Conservation (phyloP, 2,888 invertebrate species). For the Nephrotoma flavescens region DNA sequence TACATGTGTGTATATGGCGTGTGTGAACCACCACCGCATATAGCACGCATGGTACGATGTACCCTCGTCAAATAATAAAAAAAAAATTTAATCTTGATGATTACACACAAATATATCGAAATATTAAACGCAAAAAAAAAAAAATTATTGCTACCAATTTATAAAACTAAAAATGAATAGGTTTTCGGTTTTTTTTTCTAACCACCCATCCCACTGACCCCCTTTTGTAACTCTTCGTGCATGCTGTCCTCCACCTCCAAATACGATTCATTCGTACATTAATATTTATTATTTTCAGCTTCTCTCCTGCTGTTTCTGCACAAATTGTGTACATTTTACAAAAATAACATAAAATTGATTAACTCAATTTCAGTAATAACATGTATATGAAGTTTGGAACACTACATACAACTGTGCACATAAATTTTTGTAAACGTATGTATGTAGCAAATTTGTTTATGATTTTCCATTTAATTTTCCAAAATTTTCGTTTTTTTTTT, state of each 20-base stretch:
- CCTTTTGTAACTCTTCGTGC: neutral
- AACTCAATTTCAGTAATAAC: neutral
- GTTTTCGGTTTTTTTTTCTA: neutral
- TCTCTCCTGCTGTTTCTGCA: neutral
- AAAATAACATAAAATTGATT: neutral
- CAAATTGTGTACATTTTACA: neutral
- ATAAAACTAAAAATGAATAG: neutral
- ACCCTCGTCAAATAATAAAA: neutral
- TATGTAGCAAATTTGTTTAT: neutral
- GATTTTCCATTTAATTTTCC: neutral
- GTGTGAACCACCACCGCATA: neutral
- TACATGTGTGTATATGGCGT: neutral
- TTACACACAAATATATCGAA: neutral
- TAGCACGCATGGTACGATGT: neutral
- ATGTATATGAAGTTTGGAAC: neutral
- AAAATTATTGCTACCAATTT: neutral
- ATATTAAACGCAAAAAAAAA: neutral
- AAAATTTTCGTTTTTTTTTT: neutral
- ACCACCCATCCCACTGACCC: neutral
- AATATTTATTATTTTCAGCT: neutral
- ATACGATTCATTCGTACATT: neutral
- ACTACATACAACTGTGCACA: neutral
- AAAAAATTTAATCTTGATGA: neutral
- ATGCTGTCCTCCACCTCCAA: neutral
- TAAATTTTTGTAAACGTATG: neutral